These are phyloP conservation scores for Galagoides demidoff DNA, from an alignment of 2,797 vertebrate genomes.

Conservation along the genomic window DNA sequence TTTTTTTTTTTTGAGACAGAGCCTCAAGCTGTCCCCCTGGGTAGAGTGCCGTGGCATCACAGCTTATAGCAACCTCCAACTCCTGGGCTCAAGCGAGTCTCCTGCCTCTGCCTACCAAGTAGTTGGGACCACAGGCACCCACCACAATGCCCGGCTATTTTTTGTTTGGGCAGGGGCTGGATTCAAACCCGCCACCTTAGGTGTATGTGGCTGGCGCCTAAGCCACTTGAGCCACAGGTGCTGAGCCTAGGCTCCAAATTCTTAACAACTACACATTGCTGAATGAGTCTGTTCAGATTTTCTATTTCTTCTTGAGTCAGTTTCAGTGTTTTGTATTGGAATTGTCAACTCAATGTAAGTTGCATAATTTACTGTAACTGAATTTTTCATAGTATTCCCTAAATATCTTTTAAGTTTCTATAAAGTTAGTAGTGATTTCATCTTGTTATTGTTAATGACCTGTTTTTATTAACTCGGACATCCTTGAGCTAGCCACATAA, in stretches of 20 bases:
- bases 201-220: no score
- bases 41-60: no score
- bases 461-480: slow-evolving; percentile 8
- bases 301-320: neutral
- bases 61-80: no score
- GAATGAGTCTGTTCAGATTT: neutral
- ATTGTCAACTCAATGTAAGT: neutral
- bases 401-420: neutral
- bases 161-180: no score
- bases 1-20: no score
- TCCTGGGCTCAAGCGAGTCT: no score
- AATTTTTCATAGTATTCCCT: neutral
- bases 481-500: neutral
- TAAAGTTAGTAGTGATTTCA: neutral
- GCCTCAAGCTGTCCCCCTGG: no score
- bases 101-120: no score
- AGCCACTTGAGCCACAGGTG: no score
- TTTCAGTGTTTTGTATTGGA: neutral
- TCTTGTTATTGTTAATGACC: neutral
- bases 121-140: no score
- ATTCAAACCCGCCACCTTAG: no score
- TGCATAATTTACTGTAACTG: neutral
- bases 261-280: neutral
- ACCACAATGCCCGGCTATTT: no score
- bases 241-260: neutral